These are phyloP conservation scores for Anolis carolinensis DNA, from an alignment of 2,113 vertebrate species.

Conservation along the genomic window DNA sequence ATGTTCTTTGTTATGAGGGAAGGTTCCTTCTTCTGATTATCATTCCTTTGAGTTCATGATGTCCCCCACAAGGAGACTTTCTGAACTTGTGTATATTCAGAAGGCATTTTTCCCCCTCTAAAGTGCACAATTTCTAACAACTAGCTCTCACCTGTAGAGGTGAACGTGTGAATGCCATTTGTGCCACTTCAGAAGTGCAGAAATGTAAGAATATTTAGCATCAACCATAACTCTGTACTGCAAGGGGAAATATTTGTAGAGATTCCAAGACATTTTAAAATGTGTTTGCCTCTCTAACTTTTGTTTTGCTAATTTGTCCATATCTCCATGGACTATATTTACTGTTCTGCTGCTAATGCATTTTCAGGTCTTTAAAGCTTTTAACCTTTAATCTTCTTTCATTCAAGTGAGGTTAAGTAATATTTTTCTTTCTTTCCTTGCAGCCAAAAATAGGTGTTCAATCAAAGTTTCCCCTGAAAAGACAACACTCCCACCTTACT, in stretches of 20 bases:
- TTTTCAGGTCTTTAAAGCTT: slow-evolving; percentile 79
- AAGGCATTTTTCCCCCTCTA: slow-evolving; percentile 10
- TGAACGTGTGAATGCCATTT: slow-evolving; percentile 47
- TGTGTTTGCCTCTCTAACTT: slow-evolving; percentile 75
- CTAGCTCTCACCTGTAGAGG: slow-evolving; percentile 46
- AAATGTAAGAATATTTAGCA: slow-evolving; percentile 66
- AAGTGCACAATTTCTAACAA: slow-evolving; percentile 36
- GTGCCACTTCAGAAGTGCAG: slow-evolving; percentile 58
- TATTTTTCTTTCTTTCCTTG: slow-evolving; percentile 62
- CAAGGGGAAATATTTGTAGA: slow-evolving; percentile 60
- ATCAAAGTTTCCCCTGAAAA: slow-evolving; percentile 71
- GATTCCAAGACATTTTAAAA: slow-evolving; percentile 67
- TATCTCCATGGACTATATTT: slow-evolving; percentile 77
- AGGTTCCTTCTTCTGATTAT: slow-evolving; percentile 21
- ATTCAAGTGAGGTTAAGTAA: slow-evolving; percentile 79
- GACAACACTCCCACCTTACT: slow-evolving; percentile 62
- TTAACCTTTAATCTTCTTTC: slow-evolving; percentile 82
- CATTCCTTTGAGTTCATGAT: slow-evolving; percentile 23
- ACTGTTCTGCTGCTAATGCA: slow-evolving; percentile 78
- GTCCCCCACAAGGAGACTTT: slow-evolving; percentile 22
- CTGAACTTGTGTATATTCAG: not conserved
- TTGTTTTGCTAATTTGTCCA: slow-evolving; percentile 79
- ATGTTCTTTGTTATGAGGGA: slow-evolving; percentile 27
- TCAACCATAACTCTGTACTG: slow-evolving; percentile 58
- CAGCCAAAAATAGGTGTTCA: slow-evolving; percentile 77